phyloP scores from a whole-genome alignment of 2,797 vertebrate species.

The Sebastes cheni region DNA sequence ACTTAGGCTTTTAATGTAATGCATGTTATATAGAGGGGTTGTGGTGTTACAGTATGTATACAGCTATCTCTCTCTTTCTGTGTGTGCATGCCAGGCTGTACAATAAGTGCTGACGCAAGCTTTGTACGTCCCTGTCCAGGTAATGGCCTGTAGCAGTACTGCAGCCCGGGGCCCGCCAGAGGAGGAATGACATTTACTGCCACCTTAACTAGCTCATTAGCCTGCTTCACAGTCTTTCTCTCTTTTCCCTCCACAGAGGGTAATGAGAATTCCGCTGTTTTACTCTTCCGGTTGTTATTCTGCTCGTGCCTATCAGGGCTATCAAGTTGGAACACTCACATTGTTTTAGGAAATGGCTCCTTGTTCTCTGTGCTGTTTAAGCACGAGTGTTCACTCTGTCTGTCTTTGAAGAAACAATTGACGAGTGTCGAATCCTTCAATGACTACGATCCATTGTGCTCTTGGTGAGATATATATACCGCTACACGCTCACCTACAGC shows the following conservation, averaged over 20 bases:
- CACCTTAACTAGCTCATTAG: constrained; percentile 83
- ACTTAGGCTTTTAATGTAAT: constrained; percentile 65
- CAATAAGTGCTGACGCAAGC: constrained; percentile 66
- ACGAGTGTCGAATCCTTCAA: constrained; percentile 25
- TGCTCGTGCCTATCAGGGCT: constrained; percentile 36
- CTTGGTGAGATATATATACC: constrained; percentile 34
- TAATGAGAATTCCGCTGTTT: constrained; percentile 60
- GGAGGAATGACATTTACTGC: constrained; percentile 82
- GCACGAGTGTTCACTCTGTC: constrained; percentile 39
- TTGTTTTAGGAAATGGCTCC: constrained; percentile 62
- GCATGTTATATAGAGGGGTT: constrained; percentile 33
- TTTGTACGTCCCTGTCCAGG: constrained; percentile 62
- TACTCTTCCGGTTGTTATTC: constrained; percentile 56
- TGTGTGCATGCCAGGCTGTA: constrained; percentile 12
- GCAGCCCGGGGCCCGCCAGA: constrained; percentile 69
- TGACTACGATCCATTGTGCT: constrained; percentile 36
- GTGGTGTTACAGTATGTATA: constrained; percentile 22
- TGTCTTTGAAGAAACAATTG: constrained; percentile 44
- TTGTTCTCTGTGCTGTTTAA: constrained; percentile 43
- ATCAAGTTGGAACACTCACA: constrained; percentile 43
- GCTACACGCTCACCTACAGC: constrained; percentile 36
- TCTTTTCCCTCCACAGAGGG: constrained; percentile 46
- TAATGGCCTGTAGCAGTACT: constrained; percentile 77
- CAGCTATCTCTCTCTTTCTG: not conserved
- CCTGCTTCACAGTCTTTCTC: constrained; percentile 61